A percentile compares a stretch with the other conserved stretches of the same genome.
These are phyloP conservation scores for Sturmia bella DNA, from an alignment of 2,888 invertebrate species.

Conservation along the genomic window DNA sequence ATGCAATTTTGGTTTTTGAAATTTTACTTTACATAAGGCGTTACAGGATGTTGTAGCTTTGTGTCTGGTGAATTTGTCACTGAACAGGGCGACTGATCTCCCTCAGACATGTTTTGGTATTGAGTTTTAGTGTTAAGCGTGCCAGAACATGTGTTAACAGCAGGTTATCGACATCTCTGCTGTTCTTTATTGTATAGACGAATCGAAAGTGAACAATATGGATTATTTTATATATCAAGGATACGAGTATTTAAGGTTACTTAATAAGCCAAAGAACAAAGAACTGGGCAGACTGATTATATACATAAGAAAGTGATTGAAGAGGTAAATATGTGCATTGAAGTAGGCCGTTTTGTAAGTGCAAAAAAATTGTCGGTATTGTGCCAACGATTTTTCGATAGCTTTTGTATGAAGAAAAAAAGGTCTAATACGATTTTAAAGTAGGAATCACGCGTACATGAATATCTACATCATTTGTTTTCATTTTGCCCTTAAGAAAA, in stretches of 20 bases:
- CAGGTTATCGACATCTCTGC: slow-evolving; percentile 40
- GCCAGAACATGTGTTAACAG: slow-evolving; percentile 66
- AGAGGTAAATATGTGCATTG: no score
- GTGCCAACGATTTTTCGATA: slow-evolving; percentile 6
- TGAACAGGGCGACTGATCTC: slow-evolving; percentile 4
- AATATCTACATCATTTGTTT: no score
- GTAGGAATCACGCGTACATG: no score
- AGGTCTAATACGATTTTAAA: no score
- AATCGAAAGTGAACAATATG: slow-evolving; percentile 1
- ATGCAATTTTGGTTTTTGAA: slow-evolving; percentile 51
- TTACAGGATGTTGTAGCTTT: slow-evolving; percentile 55
- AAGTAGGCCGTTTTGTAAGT: background rate
- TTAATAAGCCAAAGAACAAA: slow-evolving; percentile 2
- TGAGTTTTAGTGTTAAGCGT: slow-evolving; percentile 60
- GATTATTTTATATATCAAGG: slow-evolving; percentile 10
- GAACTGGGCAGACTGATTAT: no score
- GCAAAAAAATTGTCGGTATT: slow-evolving; percentile 7
- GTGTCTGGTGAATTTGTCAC: slow-evolving; percentile 15
- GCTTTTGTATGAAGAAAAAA: no score
- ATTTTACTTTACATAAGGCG: slow-evolving; percentile 45
- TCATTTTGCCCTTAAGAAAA: no score
- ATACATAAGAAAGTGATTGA: no score
- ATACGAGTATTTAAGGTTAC: slow-evolving; percentile 25
- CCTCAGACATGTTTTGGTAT: slow-evolving; percentile 26
- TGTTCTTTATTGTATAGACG: slow-evolving; percentile 6